These are phyloP conservation scores for Drosophila longiperda DNA, from an alignment of 2,888 invertebrate species.

Conservation along the genomic window DNA sequence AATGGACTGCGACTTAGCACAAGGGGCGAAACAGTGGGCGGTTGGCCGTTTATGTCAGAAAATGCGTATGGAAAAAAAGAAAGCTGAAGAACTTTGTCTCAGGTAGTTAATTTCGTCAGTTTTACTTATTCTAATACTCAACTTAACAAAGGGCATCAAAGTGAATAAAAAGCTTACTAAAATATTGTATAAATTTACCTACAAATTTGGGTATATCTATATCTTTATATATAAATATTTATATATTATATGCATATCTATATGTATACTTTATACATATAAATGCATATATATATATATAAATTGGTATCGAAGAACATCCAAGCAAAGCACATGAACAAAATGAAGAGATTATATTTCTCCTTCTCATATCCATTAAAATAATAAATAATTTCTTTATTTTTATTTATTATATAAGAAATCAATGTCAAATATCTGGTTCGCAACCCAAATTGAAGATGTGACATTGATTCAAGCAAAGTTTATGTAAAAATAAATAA, in stretches of 20 bases:
- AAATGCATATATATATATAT: too few species aligned
- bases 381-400: background rate
- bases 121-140: background rate
- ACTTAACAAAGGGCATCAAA: background rate
- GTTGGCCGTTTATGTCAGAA: background rate
- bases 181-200: background rate
- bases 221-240: too few species aligned
- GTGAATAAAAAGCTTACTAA: background rate
- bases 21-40: background rate
- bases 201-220: background rate
- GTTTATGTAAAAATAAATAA: background rate
- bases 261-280: background rate
- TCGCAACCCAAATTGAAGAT: background rate
- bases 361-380: background rate
- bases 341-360: too few species aligned
- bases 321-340: too few species aligned
- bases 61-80: background rate
- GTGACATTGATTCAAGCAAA: background rate
- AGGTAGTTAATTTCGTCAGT: conserved; percentile 17
- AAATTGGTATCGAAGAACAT: too few species aligned
- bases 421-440: background rate
- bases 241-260: background rate
- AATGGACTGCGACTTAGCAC: conserved; percentile 47
- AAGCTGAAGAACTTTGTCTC: conserved; percentile 4
- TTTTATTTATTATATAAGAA: background rate